Percentiles rank a stretch among this genome's conserved stretches.
Conservation (phyloP, 2,113 vertebrate species). For the Muscicapa adusta region DNA sequence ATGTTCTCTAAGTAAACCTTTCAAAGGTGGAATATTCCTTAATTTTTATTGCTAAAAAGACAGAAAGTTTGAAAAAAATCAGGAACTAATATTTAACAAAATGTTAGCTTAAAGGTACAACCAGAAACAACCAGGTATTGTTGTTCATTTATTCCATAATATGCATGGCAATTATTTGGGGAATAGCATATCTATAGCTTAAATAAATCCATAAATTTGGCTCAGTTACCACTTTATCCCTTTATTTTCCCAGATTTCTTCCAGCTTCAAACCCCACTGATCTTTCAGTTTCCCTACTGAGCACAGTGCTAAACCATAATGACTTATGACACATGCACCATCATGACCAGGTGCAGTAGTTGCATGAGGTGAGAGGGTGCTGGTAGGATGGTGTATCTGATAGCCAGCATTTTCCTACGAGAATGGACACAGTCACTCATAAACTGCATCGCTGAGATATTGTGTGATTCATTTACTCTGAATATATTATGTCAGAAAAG, state of each 20-base stretch:
- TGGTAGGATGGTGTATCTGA: neutral
- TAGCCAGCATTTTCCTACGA: neutral
- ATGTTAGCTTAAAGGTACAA: neutral
- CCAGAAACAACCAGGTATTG: too few relatives aligned
- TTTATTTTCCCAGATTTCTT: neutral
- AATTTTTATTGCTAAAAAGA: neutral
- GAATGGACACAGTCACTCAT: rapidly evolving
- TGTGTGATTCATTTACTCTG: neutral
- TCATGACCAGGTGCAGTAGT: neutral
- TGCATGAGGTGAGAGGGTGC: neutral
- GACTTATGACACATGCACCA: neutral
- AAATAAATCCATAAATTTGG: neutral
- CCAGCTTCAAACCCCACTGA: neutral
- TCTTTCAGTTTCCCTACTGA: neutral
- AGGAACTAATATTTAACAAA: neutral
- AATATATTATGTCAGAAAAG: neutral
- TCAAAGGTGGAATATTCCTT: neutral
- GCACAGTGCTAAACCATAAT: neutral
- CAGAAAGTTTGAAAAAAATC: neutral
- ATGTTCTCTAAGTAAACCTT: neutral
- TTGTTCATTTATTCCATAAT: neutral
- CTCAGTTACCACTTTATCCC: neutral
- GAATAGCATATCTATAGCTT: neutral
- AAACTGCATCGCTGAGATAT: neutral
- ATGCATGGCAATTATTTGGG: neutral